Evolutionary conservation across 1,140 invertebrate species (phyloP), one percentile per base, ranked within the genome.

Genomic region (Aphaenogaster floridana): DNA sequence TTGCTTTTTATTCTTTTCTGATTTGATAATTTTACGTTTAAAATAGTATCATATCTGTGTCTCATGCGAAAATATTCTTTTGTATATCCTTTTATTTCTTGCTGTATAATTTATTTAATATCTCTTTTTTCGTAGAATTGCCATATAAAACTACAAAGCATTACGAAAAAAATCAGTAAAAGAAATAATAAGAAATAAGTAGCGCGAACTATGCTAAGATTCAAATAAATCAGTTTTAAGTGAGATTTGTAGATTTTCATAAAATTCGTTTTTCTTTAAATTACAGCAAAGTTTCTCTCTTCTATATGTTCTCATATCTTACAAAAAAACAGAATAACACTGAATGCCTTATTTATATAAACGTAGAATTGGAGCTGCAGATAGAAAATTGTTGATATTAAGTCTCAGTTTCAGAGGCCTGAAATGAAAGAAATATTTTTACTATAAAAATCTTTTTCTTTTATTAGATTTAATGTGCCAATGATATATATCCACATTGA

Each of bases 351-450:
- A 86, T 85, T 90, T 88, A 88, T 88, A 52, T 83, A 77, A 91
- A 91, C 76, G 89, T 85, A 81, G 89, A 90, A 90, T 88, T 88
- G 78, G 83, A 88, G 83, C 83, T 91, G 90, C 89, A 91, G 89
- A 91, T 89, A 90, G 87, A 88, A 88, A 91, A 91, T 91, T 90
- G 83, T 79, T 90, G 88, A 84, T 90, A 92, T 94, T 94, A 95
- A 92, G 94, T 95, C 87, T 95, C 94, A 83, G 94, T 91, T 91
- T 95, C 94, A 68, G 94, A 95, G 79, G 94, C 94, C 94, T 95
- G 92, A 87, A 94, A 94, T 92, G 61, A 93, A 93, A 90, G 81
- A 93, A 90, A 91, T 90, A 90, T 90, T 81, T 91, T 91, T 91
- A 86, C 89, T 90, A 90, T 63, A 84, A 90, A 81, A 88, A 69